Evolutionary conservation across 2,113 vertebrate genomes (phyloP).

Genomic region (Dromaius novaehollandiae): DNA sequence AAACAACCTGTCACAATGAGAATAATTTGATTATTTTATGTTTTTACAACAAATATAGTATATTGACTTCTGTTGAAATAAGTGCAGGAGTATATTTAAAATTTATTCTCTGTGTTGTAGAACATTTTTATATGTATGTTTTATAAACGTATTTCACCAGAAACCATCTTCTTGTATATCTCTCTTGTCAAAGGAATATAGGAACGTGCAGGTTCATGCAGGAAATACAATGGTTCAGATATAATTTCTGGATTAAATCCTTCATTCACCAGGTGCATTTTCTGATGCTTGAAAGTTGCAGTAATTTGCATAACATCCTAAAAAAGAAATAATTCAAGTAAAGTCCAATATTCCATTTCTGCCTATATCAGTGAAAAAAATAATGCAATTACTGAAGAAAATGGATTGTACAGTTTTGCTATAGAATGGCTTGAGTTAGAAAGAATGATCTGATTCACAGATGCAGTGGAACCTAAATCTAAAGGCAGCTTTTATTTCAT

Average conservation of each 20-base stretch:
- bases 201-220: not conserved
- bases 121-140: not conserved
- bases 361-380: not conserved
- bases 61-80: not conserved
- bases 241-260: conserved; percentile 13
- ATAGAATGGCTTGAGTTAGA: not conserved
- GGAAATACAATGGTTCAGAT: not conserved
- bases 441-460: not conserved
- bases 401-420: not conserved
- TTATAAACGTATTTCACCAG: not conserved
- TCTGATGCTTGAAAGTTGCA: not conserved
- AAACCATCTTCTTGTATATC: not conserved
- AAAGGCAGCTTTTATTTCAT: not conserved
- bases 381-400: not conserved
- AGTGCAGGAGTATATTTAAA: not conserved
- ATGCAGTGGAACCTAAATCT: not conserved
- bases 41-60: not conserved
- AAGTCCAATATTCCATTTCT: not conserved
- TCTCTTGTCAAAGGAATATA: not conserved
- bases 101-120: not conserved
- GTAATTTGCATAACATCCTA: not conserved
- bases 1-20: not conserved
- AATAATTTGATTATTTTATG: not conserved
- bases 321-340: not conserved
- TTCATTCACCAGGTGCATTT: not conserved